A percentile compares a stretch with the other conserved stretches of the same genome.
These are phyloP conservation scores for Sialis lutaria DNA, from an alignment of 2,888 invertebrate species.

Conservation along the genomic window DNA sequence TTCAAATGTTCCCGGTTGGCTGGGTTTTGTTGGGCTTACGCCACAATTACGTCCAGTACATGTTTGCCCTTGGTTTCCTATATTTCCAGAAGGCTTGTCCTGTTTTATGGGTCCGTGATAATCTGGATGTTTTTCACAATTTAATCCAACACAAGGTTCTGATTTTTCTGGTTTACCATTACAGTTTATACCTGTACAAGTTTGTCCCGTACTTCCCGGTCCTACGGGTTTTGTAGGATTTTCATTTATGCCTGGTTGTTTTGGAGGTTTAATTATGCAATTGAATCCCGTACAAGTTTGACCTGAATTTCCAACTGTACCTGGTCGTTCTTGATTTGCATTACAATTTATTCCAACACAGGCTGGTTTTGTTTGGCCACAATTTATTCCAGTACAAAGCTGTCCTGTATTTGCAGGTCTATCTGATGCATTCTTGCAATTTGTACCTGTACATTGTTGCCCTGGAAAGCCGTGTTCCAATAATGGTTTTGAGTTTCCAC, in stretches of 20 bases:
- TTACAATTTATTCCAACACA: no score
- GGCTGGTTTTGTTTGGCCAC: not conserved
- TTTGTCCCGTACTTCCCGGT: constrained; percentile 15
- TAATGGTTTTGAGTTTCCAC: constrained; percentile 5
- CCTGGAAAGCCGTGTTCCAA: constrained; percentile 8
- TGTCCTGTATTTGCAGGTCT: not conserved
- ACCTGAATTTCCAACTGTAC: constrained; percentile 5
- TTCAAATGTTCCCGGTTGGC: constrained; percentile 14
- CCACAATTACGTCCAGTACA: constrained; percentile 5
- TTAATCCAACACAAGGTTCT: not conserved
- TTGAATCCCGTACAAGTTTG: constrained; percentile 7
- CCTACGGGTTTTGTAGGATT: constrained; percentile 14
- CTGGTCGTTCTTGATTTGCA: constrained; percentile 6
- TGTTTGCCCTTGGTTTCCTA: constrained; percentile 11
- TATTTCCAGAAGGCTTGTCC: constrained; percentile 5
- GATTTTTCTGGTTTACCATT: not conserved
- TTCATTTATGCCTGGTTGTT: constrained; percentile 1
- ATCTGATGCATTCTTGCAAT: constrained; percentile 7
- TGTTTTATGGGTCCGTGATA: not conserved
- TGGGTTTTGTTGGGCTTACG: constrained; percentile 8
- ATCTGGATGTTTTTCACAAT: not conserved
- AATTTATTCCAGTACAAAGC: not conserved
- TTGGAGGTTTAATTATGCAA: constrained; percentile 2
- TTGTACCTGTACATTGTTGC: constrained; percentile 1
- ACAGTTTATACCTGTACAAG: constrained; percentile 12